Base-by-base conservation (phyloP, 2,888 invertebrate genomes). In the Auanema sp. region DNA sequence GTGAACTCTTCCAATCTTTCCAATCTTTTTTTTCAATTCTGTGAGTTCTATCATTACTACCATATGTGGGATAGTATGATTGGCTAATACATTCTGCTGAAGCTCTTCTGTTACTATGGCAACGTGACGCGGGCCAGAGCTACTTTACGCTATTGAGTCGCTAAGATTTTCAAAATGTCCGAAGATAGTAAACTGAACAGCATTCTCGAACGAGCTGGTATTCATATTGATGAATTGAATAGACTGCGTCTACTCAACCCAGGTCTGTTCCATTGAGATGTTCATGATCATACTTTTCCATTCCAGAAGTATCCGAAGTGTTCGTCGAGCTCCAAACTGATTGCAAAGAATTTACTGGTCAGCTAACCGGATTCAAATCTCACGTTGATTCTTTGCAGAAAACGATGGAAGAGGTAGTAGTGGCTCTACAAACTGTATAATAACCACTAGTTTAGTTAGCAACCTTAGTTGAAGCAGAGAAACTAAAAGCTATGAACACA, bases 151-250 rank as follows among this genome's bases (percentile, higher is more conserved):
- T 8, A 8, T 5, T 5, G 33, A 33, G 8, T 8, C 33, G 4
- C 3, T 33, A 33, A 33, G 3, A 33, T 8, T 33, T 33, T 8
- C 8, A 8, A 33, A 33, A 33, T 33, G 33, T 33, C 33, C 4
- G 33, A 33, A 8, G 33, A 33, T 33, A 33, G 33, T 33, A 33
- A 33, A 8, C 33, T 33, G 33, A 33, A 33, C 33, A 33, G 33
- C 8, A 33, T 56, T 12, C 43, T 62, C 4, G 49, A 25, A 11
- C 49, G 57, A 4, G 62, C 52, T 1, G 62, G 62, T 1, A 56
- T 62, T 33, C 62, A 62, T 44, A 44, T 62, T 52, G 62, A 62
- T 24, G 62, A 62, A 11, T 40, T 62, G n/a, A 62, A 62, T 23
- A 44, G 51, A 41, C 25, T 62, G 11, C 25, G 62, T 16, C 57